Base-by-base conservation (phyloP, 2,888 invertebrate genomes). In the Leucophora obtusa region DNA sequence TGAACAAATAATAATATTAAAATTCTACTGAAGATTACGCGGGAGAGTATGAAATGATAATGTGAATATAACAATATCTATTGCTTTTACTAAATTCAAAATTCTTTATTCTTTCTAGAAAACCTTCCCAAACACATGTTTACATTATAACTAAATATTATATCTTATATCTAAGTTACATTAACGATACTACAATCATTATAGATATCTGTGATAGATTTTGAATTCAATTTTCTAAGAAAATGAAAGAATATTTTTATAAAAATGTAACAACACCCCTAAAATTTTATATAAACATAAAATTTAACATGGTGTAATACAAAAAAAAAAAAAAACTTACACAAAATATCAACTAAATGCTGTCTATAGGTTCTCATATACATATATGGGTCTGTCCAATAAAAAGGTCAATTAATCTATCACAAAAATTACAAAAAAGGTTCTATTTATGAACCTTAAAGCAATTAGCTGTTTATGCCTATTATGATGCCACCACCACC, bases 351-450 rank as follows among this genome's bases (percentile, higher is more conserved):
- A 50, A 65, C 54, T 50, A 6, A 24, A 11, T 53, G 24, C 24
- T 35, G 21, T 28, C 7, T 56, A 54, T n/a, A 50, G 43, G 43
- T 47, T 47, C 5, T 47, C n/a, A 11, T 38, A 38, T 38, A 11
- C 7, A 28, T 7, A 28, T 7, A 28, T 28, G 28, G 6, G 28
- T 28, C 7, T 7, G 28, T 28, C 28, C 38, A 10, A 54, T 51
- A 28, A 70, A 77, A 71, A 71, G 79, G 66, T 80, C 79, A 75
- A 75, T 71, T 79, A 75, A 75, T 80, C 75, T 75, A 75, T 71
- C 70, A 71, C 14, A 53, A 43, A 54, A 66, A 10, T 47, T 54
- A 63, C 51, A 53, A 8, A 56, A 56, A 62, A 78, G 60, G 62
- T 71, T 53, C 17, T 3, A 21, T 54, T 72, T 78, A 75, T 71